These are phyloP conservation scores for Platygyra sinensis DNA, from an alignment of 64 coral and sea anemone species.

Conservation along the genomic window DNA sequence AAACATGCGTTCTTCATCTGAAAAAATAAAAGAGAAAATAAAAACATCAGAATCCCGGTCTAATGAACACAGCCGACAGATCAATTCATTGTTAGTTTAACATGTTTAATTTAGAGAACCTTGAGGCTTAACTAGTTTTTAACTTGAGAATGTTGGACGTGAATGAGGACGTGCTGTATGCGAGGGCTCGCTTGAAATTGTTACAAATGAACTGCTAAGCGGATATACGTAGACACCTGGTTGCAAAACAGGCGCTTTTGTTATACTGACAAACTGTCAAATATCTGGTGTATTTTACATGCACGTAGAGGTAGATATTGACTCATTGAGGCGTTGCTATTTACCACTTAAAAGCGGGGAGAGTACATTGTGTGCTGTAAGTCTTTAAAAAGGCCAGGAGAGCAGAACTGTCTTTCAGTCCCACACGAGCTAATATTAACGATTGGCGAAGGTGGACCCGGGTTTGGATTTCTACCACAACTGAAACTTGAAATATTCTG, in stretches of 20 bases:
- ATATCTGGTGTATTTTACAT: background rate
- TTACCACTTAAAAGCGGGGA: no score
- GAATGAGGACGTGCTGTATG: background rate
- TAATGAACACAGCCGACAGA: background rate
- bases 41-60: no score
- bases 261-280: background rate
- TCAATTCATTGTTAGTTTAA: background rate
- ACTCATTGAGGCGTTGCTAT: background rate
- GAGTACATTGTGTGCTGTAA: no score
- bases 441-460: no score
- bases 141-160: background rate
- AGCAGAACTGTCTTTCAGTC: no score
- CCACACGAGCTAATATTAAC: no score
- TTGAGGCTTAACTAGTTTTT: background rate
- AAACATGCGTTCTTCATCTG: slow-evolving; percentile 31
- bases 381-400: no score
- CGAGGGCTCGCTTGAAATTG: background rate
- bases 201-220: background rate
- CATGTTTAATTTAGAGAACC: background rate
- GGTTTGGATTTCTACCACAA: no score
- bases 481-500: no score
- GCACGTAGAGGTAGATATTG: background rate
- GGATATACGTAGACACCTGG: background rate
- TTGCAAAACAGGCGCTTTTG: background rate
- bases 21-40: background rate